Conservation (phyloP, 2,797 vertebrate genomes). For the Pteronotus mesoamericanus region DNA sequence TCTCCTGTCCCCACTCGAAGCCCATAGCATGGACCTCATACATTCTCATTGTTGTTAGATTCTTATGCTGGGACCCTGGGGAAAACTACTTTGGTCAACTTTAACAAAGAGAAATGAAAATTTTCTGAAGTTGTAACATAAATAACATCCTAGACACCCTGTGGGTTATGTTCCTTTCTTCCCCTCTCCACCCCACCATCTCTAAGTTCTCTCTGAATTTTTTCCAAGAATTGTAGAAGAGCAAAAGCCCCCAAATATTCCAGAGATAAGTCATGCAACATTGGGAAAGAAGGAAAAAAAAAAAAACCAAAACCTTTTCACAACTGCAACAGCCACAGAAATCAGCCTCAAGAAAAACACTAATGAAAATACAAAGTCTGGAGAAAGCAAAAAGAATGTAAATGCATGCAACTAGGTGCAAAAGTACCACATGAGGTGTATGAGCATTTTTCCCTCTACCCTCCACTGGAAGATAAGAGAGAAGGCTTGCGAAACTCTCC, state of each 20-base stretch:
- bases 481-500: background rate
- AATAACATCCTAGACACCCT: background rate
- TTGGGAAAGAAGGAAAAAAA: background rate
- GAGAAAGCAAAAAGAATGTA: background rate
- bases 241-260: background rate
- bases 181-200: background rate
- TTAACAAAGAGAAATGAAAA: background rate
- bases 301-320: too few relatives aligned
- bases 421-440: background rate
- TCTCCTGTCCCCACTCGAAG: background rate
- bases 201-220: slow-evolving; percentile 9
- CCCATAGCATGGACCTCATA: background rate
- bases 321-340: background rate
- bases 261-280: background rate
- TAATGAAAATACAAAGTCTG: background rate
- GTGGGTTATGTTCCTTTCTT: background rate
- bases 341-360: background rate
- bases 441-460: background rate
- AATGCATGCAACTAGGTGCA: background rate
- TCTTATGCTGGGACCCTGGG: background rate
- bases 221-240: background rate
- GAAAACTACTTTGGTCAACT: background rate
- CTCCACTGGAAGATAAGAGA: background rate
- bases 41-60: background rate
- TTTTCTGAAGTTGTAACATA: background rate